Conservation (phyloP, 2,113 vertebrate species). For the Campylomormyrus tamandua region DNA sequence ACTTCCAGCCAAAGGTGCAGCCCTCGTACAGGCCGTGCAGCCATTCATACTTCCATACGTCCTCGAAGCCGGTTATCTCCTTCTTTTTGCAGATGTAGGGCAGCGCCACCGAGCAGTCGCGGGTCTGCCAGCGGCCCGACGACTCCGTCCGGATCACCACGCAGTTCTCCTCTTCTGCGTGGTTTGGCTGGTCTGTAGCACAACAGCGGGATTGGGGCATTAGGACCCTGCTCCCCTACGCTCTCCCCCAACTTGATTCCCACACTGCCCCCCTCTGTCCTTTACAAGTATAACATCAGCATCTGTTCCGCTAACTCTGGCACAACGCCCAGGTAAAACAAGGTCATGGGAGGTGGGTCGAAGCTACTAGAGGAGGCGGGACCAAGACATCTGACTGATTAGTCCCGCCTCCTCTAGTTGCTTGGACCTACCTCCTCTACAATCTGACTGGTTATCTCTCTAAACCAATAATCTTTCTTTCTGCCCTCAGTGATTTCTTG, state of each 20-base stretch:
- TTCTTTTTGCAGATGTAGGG: slow-evolving; percentile 94
- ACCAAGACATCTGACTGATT: too few relatives aligned
- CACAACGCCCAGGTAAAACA: not conserved
- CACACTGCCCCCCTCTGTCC: not conserved
- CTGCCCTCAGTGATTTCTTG: too few relatives aligned
- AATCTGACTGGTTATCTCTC: too few relatives aligned
- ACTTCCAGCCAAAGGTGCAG: slow-evolving; percentile 85
- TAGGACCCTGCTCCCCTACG: not conserved
- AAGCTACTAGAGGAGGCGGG: too few relatives aligned
- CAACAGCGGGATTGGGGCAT: not conserved
- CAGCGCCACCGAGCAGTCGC: slow-evolving; percentile 78
- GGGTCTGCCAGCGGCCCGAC: slow-evolving; percentile 85
- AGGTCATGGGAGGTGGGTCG: not conserved
- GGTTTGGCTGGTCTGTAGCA: slow-evolving; percentile 56
- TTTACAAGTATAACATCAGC: not conserved
- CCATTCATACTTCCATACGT: slow-evolving; percentile 56
- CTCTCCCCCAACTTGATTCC: not conserved
- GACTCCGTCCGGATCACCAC: slow-evolving; percentile 86
- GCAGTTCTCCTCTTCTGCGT: slow-evolving; percentile 83
- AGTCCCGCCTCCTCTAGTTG: too few relatives aligned
- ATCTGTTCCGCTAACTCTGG: not conserved
- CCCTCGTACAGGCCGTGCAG: slow-evolving; percentile 52
- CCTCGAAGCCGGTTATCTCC: slow-evolving; percentile 53
- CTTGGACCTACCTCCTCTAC: too few relatives aligned
- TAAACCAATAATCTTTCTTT: too few relatives aligned